Base-by-base conservation (phyloP, 2,888 invertebrate species). In the Amblyteles armatorius region DNA sequence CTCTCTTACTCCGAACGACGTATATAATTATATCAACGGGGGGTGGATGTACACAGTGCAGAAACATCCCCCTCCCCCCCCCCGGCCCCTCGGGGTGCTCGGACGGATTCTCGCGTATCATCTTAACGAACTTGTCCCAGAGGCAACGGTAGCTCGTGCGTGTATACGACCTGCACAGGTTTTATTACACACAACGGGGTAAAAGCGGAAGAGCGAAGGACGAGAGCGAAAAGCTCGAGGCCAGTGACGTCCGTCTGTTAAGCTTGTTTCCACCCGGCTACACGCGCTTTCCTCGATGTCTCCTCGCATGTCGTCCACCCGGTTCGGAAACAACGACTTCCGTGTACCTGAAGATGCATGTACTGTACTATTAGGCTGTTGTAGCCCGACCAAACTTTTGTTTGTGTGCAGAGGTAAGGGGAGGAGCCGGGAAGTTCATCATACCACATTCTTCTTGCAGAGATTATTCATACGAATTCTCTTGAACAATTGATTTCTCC, bases 111-210 rank as follows among this genome's bases (percentile, higher is more conserved):
- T 82, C 86, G 85, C 83, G 88, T 86, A 89, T 88, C 89, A 87
- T 89, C 88, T 88, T 89, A 90, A 89, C 89, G 89, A 89, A 88
- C 88, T 84, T 83, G 87, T 87, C 87, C 82, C 79, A 19, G 69
- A 16, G 57, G 67, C 26, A 50, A 57, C 57, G 71, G 63, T 36
- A 67, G 57, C 79, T 76, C 79, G 50, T 29, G 22, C 44, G 73
- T n/a, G n/a, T 44, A 79, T 85, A 85, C 85, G 76, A 82, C 67
- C 79, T 77, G 78, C 82, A 81, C 82, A 86, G 86, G 84, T 88
- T 88, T 87, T 88, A 88, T 87, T 88, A 83, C 86, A 84, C 86
- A 83, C 87, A 81, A 85, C 83, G 73, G 79, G 63, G 40, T 65
- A 71, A 40, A 7, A n/a, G 52, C 22, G 7, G 16, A 50, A 50